These are phyloP conservation scores for Mobula birostris DNA, from an alignment of 2,113 vertebrate genomes.

Conservation along the genomic window DNA sequence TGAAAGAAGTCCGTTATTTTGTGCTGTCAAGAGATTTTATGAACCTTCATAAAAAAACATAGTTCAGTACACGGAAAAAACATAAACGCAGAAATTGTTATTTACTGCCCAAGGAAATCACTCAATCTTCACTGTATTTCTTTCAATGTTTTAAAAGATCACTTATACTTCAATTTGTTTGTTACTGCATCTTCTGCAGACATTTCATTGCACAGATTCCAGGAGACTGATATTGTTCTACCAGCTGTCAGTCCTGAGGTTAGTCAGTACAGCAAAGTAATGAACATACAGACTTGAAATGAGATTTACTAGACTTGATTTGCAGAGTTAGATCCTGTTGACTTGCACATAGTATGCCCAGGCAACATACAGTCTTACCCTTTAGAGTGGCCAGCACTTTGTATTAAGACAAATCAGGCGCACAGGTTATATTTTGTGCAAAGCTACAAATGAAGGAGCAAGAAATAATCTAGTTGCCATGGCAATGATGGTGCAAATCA, in stretches of 20 bases:
- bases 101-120: constrained; percentile 19
- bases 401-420: not conserved
- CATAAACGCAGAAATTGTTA: constrained; percentile 12
- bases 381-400: not conserved
- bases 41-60: not conserved
- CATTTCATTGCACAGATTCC: not conserved
- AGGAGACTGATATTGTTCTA: not conserved
- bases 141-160: constrained; percentile 4
- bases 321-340: not conserved
- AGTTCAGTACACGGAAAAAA: constrained; percentile 2
- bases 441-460: not conserved
- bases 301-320: not conserved
- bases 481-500: not conserved
- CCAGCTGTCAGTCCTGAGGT: not conserved
- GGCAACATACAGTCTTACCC: not conserved
- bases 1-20: not conserved
- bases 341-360: not conserved
- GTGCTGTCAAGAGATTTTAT: constrained; percentile 27
- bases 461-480: not conserved
- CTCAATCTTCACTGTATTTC: not conserved
- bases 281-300: not conserved
- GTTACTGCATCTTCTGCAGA: not conserved
- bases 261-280: not conserved
- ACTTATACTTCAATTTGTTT: constrained; percentile 16
- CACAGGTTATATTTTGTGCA: not conserved